Evolutionary conservation across 2,888 invertebrate genomes (phyloP), one percentile per base, ranked within the genome.

Genomic region (Anaspis maculata): DNA sequence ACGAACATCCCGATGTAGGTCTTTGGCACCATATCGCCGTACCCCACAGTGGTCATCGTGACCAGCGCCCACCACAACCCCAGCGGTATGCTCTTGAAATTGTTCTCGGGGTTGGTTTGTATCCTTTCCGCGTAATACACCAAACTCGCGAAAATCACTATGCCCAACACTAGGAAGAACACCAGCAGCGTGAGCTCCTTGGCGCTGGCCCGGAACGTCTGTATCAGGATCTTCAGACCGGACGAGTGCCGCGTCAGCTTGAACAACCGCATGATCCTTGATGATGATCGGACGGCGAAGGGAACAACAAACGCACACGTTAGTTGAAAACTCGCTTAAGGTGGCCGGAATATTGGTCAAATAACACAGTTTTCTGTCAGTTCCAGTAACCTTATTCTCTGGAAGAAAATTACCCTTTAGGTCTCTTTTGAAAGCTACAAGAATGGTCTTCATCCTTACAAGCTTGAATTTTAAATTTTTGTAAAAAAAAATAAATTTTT

Each of bases 41-140:
- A 97, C 25, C 96, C 96, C 37, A 96, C 95, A 1, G 92, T 94
- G 50, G 96, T 97, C 96, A 97, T 96, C 49, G 96, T 96, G 48
- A 96, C 95, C 68, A 96, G 77, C 26, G 96, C 96, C 96, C 96
- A 97, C 96, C 96, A 96, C 46, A 96, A 71, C 26, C 96, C 96
- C 55, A 94, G 73, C 26, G 96, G 96, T 73, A 97, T 97, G 68
- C 92, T 94, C 66, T 92, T 91, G 73, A 97, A 97, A 70, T 95
- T 92, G 70, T 96, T 96, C 65, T 91, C 83, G 41, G 91, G 91
- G 70, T 91, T 90, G 47, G 84, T 87, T 39, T 66, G 66, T 59
- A 95, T 92, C 58, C 95, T 76, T 69, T 97, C 97, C 41, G 96
- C 96, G 69, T 96, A 97, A 69, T 94, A 97, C 52, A 97, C 95